Base-by-base conservation (phyloP, 2,888 invertebrate species). In the Lithophane semibrunnea region DNA sequence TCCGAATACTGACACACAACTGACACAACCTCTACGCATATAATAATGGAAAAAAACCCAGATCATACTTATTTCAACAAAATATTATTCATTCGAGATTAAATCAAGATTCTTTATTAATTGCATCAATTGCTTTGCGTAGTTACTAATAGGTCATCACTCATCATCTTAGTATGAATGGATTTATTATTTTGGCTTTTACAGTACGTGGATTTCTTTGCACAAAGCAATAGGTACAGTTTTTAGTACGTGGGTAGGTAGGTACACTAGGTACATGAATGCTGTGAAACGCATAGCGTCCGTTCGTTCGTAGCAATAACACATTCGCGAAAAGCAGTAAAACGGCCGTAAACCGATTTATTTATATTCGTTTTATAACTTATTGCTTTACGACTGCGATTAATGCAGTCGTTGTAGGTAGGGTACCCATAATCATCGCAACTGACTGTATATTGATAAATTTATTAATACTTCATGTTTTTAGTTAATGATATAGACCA, bases 331-430 rank as follows among this genome's bases (percentile, higher is more conserved):
- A 93, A 92, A 91, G 93, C 91, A 91, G 93, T 94, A 94, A 94
- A 94, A 92, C 90, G 88, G 90, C 89, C 90, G 92, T 94, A 93
- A 94, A 93, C 91, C 93, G 92, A 93, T 94, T 92, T 94, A 94
- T 94, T 93, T 94, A 93, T 93, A 93, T 93, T 93, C 93, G 89
- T 94, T 94, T 94, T 93, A 94, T 93, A 94, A 93, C 92, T 92
- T 94, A 93, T 93, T 92, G 93, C 92, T 94, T 94, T 94, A 94
- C 92, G 93, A 92, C 92, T 89, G 88, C 91, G 92, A 93, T 94
- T 93, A 94, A 93, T 93, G 92, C 91, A 92, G 91, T 90, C 89
- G 90, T 89, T 90, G 91, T 92, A 91, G 89, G 91, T 92, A 91
- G 89, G 90, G 90, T 90, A 90, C 89, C 92, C 89, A 92, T 90